Base-by-base conservation (phyloP, 1,140 invertebrate species). In the Procambarus clarkii region DNA sequence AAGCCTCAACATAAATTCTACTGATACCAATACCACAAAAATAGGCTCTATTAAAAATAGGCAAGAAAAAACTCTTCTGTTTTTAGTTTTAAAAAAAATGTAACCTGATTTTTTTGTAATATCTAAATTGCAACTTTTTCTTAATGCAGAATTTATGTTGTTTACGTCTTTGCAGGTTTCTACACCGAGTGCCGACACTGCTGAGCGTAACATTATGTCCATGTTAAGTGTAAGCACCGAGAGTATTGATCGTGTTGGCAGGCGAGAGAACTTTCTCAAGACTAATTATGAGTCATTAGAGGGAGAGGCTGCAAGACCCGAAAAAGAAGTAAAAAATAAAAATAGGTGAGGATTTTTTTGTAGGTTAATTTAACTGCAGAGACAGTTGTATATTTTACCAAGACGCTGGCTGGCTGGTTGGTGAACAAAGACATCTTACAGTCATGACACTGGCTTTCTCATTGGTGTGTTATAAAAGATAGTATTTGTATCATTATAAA, bases 101-200 rank as follows among this genome's bases (percentile, higher is more conserved):
- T 34, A 34, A 34, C 34, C 34, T 0, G 34, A 34, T 34, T 34
- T 34, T 34, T 34, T 34, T 34, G 34, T 34, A 34, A 34, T 34
- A 34, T 34, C 34, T 34, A 34, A 34, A 34, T 34, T 34, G 34
- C 34, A 34, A 34, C 34, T 34, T 34, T 34, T 34, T 34, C 34
- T 34, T 34, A 34, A 34, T 34, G 78, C n/a, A 74, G n/a, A 15
- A 74, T 34, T 46, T n/a, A 34, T 74, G 1, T 48, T 46, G 9
- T 24, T 48, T 48, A 3, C 77, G 13, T 7, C 13, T 79, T 50
- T 48, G 5, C 46, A 93, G 92, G 92, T 93, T 46, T 92, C 90
- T n/a, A 97, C 97, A 0, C 97, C 96, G 24, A 97, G 96, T 92
- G 96, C 96, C 3, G 97, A 97, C 93, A 96, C 96, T 94, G 96